A percentile compares a stretch with the other conserved stretches of the same genome.
Conservation (phyloP, 2,888 invertebrate genomes). For the Orthonychiurus folsomi region DNA sequence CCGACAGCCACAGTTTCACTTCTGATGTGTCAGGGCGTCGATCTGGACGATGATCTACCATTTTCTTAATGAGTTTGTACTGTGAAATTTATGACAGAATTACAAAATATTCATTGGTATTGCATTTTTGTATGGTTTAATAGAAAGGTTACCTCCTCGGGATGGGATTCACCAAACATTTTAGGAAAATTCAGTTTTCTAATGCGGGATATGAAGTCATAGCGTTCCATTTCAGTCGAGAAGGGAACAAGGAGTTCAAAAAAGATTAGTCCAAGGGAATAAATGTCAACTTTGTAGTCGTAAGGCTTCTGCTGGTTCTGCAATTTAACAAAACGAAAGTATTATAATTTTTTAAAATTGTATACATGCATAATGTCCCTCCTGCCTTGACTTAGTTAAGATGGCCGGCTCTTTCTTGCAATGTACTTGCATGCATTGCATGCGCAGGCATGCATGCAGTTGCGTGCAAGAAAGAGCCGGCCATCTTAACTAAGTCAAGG, state of each 20-base stretch:
- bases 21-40: constrained; percentile 52
- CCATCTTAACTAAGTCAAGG: no score
- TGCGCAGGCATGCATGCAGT: no score
- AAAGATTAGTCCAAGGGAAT: constrained; percentile 84
- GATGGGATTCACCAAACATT: constrained; percentile 56
- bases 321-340: constrained; percentile 43
- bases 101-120: no score
- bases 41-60: constrained; percentile 65
- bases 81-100: constrained; percentile 44
- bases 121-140: neutral
- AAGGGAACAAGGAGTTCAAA: constrained; percentile 88
- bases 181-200: constrained; percentile 60
- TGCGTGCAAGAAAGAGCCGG: no score
- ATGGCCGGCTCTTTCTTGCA: no score
- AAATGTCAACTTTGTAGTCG: constrained; percentile 89
- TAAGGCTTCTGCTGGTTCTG: constrained; percentile 59
- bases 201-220: constrained; percentile 56
- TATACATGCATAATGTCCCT: no score
- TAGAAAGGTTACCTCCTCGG: constrained; percentile 58
- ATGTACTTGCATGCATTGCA: no score
- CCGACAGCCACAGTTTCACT: constrained; percentile 30
- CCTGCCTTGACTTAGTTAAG: no score
- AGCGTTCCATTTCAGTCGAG: constrained; percentile 80
- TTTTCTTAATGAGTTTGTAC: constrained; percentile 62
- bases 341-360: constrained; percentile 37